A percentile compares a stretch with the other conserved stretches of the same genome.
phyloP scores from a whole-genome alignment of 2,797 vertebrate species.

The Ciconia nigra region DNA sequence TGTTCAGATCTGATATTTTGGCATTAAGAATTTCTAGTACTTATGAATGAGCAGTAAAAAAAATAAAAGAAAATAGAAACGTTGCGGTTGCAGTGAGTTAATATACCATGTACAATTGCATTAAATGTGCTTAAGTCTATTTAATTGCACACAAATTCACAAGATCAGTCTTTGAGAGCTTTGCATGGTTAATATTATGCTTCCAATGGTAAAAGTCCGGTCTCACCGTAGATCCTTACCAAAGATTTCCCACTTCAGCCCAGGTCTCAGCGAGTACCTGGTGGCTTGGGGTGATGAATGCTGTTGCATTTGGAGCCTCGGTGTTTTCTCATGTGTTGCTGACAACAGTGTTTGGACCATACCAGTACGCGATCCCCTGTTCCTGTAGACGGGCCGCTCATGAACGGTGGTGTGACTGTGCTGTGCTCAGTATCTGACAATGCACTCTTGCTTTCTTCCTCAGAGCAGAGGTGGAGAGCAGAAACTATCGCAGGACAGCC shows the following conservation, averaged over 20 bases:
- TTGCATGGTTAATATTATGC: neutral
- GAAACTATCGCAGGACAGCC: constrained; percentile 66
- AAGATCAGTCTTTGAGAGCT: neutral
- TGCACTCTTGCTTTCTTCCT: neutral
- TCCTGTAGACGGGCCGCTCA: fast-evolving
- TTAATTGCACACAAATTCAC: neutral
- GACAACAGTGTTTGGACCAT: neutral
- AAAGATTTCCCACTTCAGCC: neutral
- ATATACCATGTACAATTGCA: neutral
- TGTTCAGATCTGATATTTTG: neutral
- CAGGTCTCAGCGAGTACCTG: neutral
- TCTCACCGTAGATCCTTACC: neutral
- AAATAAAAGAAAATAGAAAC: neutral
- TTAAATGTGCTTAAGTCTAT: neutral
- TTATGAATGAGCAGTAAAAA: neutral
- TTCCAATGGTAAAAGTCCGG: neutral
- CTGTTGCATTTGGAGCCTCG: neutral
- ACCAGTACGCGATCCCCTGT: fast-evolving
- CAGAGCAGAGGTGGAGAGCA: constrained; percentile 84
- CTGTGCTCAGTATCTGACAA: neutral
- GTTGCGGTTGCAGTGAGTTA: neutral
- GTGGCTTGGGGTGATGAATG: neutral
- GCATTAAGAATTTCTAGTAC: neutral
- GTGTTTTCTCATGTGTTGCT: neutral
- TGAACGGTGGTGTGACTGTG: fast-evolving